phyloP scores from a whole-genome alignment of 2,888 invertebrate genomes.

The Acanthosepion lycidas region DNA sequence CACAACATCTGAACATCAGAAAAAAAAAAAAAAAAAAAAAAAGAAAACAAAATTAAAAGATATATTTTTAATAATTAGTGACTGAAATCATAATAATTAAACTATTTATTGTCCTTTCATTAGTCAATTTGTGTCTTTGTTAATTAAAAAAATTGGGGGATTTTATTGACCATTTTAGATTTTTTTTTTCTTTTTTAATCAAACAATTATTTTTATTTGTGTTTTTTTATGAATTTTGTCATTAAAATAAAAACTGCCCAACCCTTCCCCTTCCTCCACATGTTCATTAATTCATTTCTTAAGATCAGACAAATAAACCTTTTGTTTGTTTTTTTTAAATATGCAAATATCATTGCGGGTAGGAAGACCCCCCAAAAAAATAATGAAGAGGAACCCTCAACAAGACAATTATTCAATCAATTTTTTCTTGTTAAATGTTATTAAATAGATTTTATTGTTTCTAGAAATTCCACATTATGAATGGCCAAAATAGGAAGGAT shows the following conservation, averaged over 20 bases:
- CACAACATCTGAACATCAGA: background rate
- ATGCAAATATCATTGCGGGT: background rate
- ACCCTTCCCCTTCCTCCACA: background rate
- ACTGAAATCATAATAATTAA: constrained; percentile 43
- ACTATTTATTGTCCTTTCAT: constrained; percentile 46
- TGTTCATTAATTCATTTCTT: background rate
- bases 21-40: background rate
- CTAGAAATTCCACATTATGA: background rate
- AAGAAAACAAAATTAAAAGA: background rate
- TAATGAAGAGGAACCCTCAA: too few relatives aligned
- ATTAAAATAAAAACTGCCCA: background rate
- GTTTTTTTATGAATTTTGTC: background rate
- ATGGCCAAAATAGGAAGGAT: background rate
- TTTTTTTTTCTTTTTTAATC: background rate
- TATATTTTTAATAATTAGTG: constrained; percentile 14
- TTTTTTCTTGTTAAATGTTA: background rate
- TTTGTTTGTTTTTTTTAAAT: background rate
- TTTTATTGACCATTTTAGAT: background rate
- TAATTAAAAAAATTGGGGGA: background rate
- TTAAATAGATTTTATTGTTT: background rate
- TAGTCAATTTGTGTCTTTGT: constrained; percentile 39
- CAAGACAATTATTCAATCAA: background rate
- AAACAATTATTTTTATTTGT: background rate
- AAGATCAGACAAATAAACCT: background rate
- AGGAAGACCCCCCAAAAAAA: background rate